Base-by-base conservation (phyloP, 2,113 vertebrate species). In the Larimichthys crocea region DNA sequence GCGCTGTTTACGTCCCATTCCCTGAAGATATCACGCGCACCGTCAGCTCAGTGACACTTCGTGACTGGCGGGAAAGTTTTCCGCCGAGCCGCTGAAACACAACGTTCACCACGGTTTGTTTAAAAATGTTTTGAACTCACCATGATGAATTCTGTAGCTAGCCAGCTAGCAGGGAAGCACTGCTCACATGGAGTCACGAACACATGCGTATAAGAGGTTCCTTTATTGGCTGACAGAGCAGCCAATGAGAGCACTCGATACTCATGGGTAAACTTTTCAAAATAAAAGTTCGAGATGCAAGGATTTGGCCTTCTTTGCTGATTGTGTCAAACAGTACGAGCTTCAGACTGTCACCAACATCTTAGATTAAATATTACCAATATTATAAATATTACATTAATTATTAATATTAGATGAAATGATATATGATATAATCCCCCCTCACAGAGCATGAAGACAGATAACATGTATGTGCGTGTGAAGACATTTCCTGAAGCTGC, bases 241-340 rank as follows among this genome's bases (percentile, higher is more conserved):
- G 19, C 93, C 91, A 94, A 94, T 90, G 3, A 83, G 1, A 69
- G 22, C 16, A 5, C 40, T 35, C 26, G 20, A 80, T 83, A 79
- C 86, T 89, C 55, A 22, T 0, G 10, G 0, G 3, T 20, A 2
- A 4, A 12, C 12, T 22, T 82, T 87, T 87, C 83, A 93, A 71
- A 90, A 85, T 91, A 90, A 88, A 84, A 82, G 61, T 19, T 11
- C 12, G 4, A 66, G 6, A 24, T 35, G 26, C 35, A 46, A 20
- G 10, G 1, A 55, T 48, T 22, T 60, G 17, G 15, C 35, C 1
- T 3, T 10, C 19, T 22, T 16, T 31, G 16, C 7, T 22, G 26
- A 12, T 19, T 19, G 10, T 20, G 52, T 20, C 4, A 48, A 48
- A 48, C 4, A 48, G 15, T 10, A 2, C 6, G 10, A 10, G 22